Conservation (phyloP, 2,888 invertebrate genomes). For the Chalcosyrphus nemorum region DNA sequence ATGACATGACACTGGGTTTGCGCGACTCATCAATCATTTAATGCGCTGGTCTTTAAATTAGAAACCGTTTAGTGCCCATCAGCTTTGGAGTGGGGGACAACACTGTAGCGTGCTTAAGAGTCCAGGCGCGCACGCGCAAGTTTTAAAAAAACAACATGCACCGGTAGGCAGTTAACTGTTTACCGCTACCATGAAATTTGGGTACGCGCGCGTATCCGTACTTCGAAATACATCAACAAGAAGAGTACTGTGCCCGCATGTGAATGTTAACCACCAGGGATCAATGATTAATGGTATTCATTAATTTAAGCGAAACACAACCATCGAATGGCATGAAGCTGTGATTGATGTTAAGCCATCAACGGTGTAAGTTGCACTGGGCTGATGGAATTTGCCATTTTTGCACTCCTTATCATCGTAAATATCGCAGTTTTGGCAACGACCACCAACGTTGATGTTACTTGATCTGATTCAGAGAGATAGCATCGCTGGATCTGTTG, state of each 20-base stretch:
- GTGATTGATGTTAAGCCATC: conserved; percentile 62
- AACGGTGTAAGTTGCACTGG: conserved; percentile 48
- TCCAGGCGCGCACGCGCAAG: conserved; percentile 7
- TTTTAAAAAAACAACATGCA: not conserved
- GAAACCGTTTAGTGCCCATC: conserved; percentile 70
- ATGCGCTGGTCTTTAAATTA: conserved; percentile 62
- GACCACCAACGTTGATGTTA: conserved; percentile 59
- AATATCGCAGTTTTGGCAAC: conserved; percentile 26
- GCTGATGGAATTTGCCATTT: conserved; percentile 34
- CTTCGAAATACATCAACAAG: conserved; percentile 42
- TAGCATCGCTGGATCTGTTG: not conserved
- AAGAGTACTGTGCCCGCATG: not conserved
- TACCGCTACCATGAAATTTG: conserved; percentile 52
- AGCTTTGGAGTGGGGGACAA: not conserved
- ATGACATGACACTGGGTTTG: conserved; percentile 39
- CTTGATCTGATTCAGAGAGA: conserved; percentile 1
- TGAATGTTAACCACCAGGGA: conserved; percentile 21
- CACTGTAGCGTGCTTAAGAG: conserved; percentile 11
- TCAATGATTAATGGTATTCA: conserved; percentile 67
- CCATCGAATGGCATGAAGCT: conserved; percentile 58
- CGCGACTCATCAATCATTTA: conserved; percentile 61
- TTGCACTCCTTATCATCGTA: conserved; percentile 55
- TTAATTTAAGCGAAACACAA: conserved; percentile 66
- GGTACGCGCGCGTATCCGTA: conserved; percentile 31
- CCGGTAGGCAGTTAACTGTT: conserved; percentile 51